Evolutionary conservation across 1,140 invertebrate species (phyloP).

Genomic region (Bombus sylvicola): DNA sequence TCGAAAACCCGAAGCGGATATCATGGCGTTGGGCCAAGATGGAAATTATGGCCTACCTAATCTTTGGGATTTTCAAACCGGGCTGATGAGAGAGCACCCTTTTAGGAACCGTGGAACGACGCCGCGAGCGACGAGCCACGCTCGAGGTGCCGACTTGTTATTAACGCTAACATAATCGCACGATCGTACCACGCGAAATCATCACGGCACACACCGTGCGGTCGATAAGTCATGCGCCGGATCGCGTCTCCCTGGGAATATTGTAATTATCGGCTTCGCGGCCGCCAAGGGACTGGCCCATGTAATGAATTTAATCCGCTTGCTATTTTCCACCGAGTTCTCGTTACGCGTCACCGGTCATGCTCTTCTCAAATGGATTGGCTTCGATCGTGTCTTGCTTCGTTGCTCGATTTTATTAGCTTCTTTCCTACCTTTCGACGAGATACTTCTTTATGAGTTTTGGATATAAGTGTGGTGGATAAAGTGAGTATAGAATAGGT

Average conservation of each 20-base stretch:
- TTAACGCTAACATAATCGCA: constrained; percentile 71
- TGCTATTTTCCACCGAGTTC: neutral
- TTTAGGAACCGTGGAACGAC: constrained; percentile 15
- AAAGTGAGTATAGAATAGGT: neutral
- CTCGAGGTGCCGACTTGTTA: constrained; percentile 71
- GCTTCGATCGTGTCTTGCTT: neutral
- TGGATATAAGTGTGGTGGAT: neutral
- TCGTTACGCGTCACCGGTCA: neutral
- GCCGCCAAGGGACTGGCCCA: neutral
- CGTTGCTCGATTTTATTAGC: neutral
- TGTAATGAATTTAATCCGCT: constrained; percentile 21
- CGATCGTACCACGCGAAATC: constrained; percentile 63
- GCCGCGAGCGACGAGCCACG: constrained; percentile 41
- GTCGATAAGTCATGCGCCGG: constrained; percentile 28
- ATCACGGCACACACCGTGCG: neutral
- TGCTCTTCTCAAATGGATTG: neutral
- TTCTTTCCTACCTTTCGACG: neutral
- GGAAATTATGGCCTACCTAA: constrained; percentile 56
- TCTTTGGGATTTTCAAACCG: constrained; percentile 53
- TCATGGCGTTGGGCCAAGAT: neutral
- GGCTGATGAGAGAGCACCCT: neutral
- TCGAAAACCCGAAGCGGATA: neutral
- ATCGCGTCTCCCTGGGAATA: constrained; percentile 14
- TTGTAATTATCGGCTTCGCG: constrained; percentile 43
- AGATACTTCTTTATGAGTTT: neutral